These are phyloP conservation scores for Bombyx mori DNA, from an alignment of 1,140 invertebrate species.

Conservation along the genomic window ASM3026992v2 NC_085109.1:1476001-1476500, in stretches of 20 bases:
- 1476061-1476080: conserved; percentile 94
- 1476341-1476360: conserved; percentile 88
- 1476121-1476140: conserved; percentile 88
- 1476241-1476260: conserved; percentile 97
- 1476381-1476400: conserved; percentile 38
- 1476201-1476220: conserved; percentile 95
- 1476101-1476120: conserved; percentile 88
- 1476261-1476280: conserved; percentile 80
- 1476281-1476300: conserved; percentile 84
- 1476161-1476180: conserved; percentile 91
- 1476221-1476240: conserved; percentile 92
- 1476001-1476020: conserved; percentile 89
- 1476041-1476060: conserved; percentile 92
- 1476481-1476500: conserved; percentile 8
- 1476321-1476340: conserved; percentile 86
- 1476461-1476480: conserved; percentile 41
- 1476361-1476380: conserved; percentile 89
- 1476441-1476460: conserved; percentile 30
- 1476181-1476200: conserved; percentile 93
- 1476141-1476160: conserved; percentile 90
- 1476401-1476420: conserved; percentile 29
- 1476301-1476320: conserved; percentile 88
- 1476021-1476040: conserved; percentile 89
- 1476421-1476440: conserved; percentile 45
- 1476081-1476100: conserved; percentile 86